Conservation (phyloP, 2,888 invertebrate genomes). For the Galerucella calmariensis region DNA sequence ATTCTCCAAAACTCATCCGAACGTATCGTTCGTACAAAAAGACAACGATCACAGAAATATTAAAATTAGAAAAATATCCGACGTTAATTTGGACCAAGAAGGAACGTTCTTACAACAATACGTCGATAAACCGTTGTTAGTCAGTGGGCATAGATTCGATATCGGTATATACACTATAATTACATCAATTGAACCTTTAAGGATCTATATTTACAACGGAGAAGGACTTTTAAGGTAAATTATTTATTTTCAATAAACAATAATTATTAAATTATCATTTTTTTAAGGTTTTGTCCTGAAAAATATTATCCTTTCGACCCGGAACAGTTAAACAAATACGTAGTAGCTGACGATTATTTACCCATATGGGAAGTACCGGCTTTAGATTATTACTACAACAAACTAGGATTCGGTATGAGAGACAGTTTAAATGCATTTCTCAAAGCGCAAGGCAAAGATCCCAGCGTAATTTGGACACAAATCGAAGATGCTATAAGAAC, state of each 20-base stretch:
- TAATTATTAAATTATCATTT: background rate
- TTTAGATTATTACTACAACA: constrained; percentile 75
- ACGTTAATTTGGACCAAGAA: constrained; percentile 76
- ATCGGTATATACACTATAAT: constrained; percentile 94
- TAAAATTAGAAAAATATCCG: constrained; percentile 75
- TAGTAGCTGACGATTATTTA: constrained; percentile 92
- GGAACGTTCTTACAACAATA: constrained; percentile 93
- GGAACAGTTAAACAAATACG: constrained; percentile 84
- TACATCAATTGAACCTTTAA: constrained; percentile 89
- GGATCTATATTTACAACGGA: constrained; percentile 85
- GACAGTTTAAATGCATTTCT: constrained; percentile 85
- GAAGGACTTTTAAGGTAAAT: constrained; percentile 87
- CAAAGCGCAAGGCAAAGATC: constrained; percentile 74
- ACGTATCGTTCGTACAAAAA: constrained; percentile 88
- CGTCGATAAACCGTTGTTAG: constrained; percentile 85
- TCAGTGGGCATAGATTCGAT: constrained; percentile 96
- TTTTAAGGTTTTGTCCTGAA: constrained; percentile 82
- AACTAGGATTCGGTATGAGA: constrained; percentile 84
- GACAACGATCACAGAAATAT: constrained; percentile 93
- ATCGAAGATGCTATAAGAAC: constrained; percentile 82
- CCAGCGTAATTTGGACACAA: constrained; percentile 80
- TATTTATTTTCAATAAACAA: background rate
- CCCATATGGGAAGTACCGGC: constrained; percentile 94
- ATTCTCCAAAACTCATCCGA: constrained; percentile 75
- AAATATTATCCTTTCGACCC: constrained; percentile 93